phyloP scores from a whole-genome alignment of 37 sponge, comb jelly and placozoan species.

The Tethya wilhelma region DNA sequence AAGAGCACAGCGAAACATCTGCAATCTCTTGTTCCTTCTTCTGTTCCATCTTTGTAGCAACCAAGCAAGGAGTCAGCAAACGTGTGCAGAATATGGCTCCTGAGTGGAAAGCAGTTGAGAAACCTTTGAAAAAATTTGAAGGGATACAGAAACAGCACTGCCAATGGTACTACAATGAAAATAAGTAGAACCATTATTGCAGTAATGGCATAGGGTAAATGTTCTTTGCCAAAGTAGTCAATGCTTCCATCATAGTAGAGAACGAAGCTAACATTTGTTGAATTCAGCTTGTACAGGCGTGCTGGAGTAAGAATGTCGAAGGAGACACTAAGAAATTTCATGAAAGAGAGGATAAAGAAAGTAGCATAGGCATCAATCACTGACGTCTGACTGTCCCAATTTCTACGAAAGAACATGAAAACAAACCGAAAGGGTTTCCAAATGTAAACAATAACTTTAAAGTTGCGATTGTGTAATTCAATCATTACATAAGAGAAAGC shows the following conservation, averaged over 20 bases:
- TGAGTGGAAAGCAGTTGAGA: neutral
- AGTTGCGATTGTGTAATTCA: too few species aligned
- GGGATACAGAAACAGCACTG: conserved; percentile 26
- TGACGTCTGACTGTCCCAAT: conserved; percentile 32
- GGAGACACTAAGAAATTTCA: conserved; percentile 43
- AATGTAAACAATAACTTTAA: too few species aligned
- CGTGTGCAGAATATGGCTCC: conserved; percentile 7
- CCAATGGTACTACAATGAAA: neutral
- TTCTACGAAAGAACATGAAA: conserved; percentile 8
- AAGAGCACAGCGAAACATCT: too few species aligned
- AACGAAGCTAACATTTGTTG: too few species aligned
- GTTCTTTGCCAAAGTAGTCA: neutral
- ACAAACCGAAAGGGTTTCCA: too few species aligned
- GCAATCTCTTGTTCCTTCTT: too few species aligned
- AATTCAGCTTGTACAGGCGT: too few species aligned
- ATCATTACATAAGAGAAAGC: too few species aligned
- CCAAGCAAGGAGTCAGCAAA: conserved; percentile 6
- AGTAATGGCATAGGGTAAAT: conserved; percentile 7
- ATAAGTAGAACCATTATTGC: conserved; percentile 4
- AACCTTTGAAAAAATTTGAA: conserved; percentile 5
- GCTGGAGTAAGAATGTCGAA: too few species aligned
- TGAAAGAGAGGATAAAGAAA: conserved; percentile 63
- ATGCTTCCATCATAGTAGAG: too few species aligned
- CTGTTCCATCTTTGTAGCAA: conserved; percentile 16
- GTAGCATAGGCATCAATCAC: conserved; percentile 56